phyloP scores from a whole-genome alignment of 2,797 vertebrate species.

The Phrynocephalus guinanensis region DNA sequence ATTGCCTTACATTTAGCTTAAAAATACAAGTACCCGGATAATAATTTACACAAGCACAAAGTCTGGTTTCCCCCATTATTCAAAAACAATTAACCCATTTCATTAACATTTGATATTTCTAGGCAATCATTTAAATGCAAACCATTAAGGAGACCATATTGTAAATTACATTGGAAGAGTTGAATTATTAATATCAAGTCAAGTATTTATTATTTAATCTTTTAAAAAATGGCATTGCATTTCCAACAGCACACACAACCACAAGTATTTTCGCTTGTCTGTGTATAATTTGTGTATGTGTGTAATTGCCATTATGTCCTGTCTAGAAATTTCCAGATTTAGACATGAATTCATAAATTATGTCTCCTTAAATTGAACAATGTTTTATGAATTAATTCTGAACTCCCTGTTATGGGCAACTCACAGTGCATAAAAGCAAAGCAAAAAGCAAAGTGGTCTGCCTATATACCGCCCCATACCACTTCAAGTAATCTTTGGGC shows the following conservation, averaged over 20 bases:
- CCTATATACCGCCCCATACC: too few relatives aligned
- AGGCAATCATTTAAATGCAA: constrained; percentile 7
- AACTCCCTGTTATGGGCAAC: not conserved
- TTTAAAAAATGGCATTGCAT: too few relatives aligned
- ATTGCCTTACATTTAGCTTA: constrained; percentile 36
- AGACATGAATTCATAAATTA: not conserved
- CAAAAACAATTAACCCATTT: constrained; percentile 20
- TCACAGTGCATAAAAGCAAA: too few relatives aligned
- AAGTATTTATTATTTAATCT: constrained; percentile 2
- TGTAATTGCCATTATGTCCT: not conserved
- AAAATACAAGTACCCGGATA: not conserved
- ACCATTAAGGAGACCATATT: not conserved
- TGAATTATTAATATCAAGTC: not conserved
- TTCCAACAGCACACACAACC: too few relatives aligned
- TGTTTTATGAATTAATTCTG: not conserved
- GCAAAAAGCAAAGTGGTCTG: too few relatives aligned
- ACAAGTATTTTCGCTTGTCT: too few relatives aligned
- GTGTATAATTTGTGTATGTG: not conserved
- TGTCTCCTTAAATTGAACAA: not conserved
- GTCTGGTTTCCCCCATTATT: not conserved
- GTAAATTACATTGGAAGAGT: not conserved
- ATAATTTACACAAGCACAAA: constrained; percentile 5
- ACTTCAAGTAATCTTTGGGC: too few relatives aligned
- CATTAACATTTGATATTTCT: constrained; percentile 1
- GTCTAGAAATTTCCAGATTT: not conserved